phyloP scores from a whole-genome alignment of 2,888 invertebrate genomes.

The Apamea epomidion region DNA sequence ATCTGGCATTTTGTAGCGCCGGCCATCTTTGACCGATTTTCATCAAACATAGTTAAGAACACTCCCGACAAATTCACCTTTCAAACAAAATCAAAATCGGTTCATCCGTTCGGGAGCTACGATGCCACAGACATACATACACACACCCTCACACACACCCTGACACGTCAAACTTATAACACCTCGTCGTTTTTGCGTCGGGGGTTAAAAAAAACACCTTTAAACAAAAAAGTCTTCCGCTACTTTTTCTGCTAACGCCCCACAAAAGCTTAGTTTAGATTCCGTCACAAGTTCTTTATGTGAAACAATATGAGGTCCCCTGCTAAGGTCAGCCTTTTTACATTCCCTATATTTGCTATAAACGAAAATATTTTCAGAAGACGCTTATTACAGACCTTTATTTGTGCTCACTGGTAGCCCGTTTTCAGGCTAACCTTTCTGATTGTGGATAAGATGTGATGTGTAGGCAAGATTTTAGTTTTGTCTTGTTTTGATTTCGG shows the following conservation, averaged over 20 bases:
- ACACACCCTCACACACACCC: too few relatives aligned
- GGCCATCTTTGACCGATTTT: too few relatives aligned
- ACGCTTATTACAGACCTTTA: conserved; percentile 59
- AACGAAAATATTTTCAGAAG: conserved; percentile 70
- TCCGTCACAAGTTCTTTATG: conserved; percentile 77
- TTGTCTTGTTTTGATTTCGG: conserved; percentile 9
- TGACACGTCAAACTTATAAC: too few relatives aligned
- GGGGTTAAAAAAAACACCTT: background rate
- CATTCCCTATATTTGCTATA: conserved; percentile 75
- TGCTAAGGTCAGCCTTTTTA: conserved; percentile 76
- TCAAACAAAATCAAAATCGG: too few relatives aligned
- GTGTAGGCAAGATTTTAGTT: conserved; percentile 9
- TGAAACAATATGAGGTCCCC: conserved; percentile 77
- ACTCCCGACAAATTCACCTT: too few relatives aligned
- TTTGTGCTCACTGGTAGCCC: conserved; percentile 29
- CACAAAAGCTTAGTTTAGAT: conserved; percentile 70
- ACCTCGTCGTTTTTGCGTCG: too few relatives aligned
- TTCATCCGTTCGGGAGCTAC: too few relatives aligned
- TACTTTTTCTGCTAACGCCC: conserved; percentile 53
- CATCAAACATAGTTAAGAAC: too few relatives aligned
- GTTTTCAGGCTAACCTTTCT: conserved; percentile 9
- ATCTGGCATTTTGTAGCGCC: too few relatives aligned
- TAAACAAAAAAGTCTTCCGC: background rate
- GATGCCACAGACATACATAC: too few relatives aligned
- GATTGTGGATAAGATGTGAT: conserved; percentile 22